phyloP scores from a whole-genome alignment of 2,888 invertebrate species.

The Eupithecia centaureata region DNA sequence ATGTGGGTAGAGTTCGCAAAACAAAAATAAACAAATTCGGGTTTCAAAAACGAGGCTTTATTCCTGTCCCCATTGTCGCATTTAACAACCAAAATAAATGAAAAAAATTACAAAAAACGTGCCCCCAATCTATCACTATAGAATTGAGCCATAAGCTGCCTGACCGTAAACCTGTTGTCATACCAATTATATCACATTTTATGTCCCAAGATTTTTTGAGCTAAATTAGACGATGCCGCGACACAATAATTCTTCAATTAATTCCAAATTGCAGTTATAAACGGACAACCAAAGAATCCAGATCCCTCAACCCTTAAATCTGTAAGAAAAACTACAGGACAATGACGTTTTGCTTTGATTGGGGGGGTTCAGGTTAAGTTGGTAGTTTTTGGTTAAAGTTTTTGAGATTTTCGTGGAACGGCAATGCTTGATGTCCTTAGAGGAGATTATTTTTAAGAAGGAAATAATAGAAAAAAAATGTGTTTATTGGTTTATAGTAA shows the following conservation, averaged over 20 bases:
- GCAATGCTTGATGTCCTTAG: conserved; percentile 12
- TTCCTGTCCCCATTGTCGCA: conserved; percentile 5
- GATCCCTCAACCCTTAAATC: conserved; percentile 24
- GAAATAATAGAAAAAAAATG: conserved; percentile 13
- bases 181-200: conserved; percentile 48
- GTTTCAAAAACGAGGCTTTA: neutral
- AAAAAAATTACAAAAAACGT: conserved; percentile 12
- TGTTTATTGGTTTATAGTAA: conserved; percentile 2
- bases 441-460: conserved; percentile 11
- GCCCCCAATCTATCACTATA: conserved; percentile 24
- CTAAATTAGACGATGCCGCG: conserved; percentile 56
- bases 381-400: conserved; percentile 32
- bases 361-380: conserved; percentile 19
- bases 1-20: conserved; percentile 1
- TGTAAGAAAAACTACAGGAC: neutral
- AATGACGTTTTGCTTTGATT: conserved; percentile 26
- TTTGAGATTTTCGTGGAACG: conserved; percentile 43
- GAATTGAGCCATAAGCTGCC: conserved; percentile 33
- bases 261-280: conserved; percentile 44
- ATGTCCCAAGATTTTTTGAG: conserved; percentile 39
- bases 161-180: conserved; percentile 52
- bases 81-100: conserved; percentile 9
- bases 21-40: neutral
- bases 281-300: conserved; percentile 34
- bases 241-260: conserved; percentile 46